These are phyloP conservation scores for Saturnia japonica DNA, from an alignment of 2,888 invertebrate genomes.

Conservation along the genomic window DNA sequence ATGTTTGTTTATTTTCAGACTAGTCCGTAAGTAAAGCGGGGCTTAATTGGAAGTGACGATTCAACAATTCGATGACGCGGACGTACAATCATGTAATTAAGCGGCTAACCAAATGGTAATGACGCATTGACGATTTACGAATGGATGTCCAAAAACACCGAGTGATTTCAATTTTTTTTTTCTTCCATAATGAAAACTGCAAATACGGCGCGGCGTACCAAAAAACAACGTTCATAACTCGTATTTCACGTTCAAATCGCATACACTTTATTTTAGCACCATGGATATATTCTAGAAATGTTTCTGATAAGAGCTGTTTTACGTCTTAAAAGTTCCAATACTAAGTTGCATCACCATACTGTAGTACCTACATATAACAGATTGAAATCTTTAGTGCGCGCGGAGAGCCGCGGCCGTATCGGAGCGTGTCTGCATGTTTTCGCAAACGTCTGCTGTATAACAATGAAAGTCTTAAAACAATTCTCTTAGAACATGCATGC, in stretches of 20 bases:
- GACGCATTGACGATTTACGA: conserved; percentile 4
- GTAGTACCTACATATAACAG: background rate
- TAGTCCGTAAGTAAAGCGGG: background rate
- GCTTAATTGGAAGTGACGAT: background rate
- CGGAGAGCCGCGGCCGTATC: conserved; percentile 54
- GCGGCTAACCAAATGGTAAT: background rate
- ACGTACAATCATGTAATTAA: background rate
- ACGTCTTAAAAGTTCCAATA: background rate
- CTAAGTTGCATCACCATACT: background rate
- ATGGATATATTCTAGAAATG: background rate
- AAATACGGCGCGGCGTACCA: background rate
- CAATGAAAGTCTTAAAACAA: background rate
- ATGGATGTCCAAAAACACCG: conserved; percentile 57
- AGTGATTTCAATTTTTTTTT: conserved; percentile 33
- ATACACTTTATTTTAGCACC: background rate
- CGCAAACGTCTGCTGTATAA: conserved; percentile 53
- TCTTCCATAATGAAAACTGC: background rate
- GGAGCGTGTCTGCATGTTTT: conserved; percentile 65
- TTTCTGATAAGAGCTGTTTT: background rate
- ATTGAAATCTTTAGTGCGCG: conserved; percentile 32
- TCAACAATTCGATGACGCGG: background rate
- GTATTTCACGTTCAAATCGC: background rate
- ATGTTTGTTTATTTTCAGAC: background rate
- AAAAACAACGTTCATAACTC: background rate
- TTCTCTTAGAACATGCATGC: background rate